Base-by-base conservation (phyloP, 2,888 invertebrate genomes). In the Drosophila anceps region DNA sequence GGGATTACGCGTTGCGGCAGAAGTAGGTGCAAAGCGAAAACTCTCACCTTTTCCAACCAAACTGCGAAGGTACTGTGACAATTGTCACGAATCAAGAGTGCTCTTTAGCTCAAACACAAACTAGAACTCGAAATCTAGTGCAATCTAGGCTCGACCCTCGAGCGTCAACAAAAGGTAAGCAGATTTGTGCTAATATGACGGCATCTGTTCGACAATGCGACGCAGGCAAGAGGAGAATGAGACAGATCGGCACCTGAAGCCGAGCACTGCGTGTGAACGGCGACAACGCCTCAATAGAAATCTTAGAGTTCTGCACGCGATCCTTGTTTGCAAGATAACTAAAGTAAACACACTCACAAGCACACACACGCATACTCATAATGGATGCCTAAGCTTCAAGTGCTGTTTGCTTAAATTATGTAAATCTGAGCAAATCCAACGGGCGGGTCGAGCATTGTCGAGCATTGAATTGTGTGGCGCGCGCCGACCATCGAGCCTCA, bases 181-280 rank as follows among this genome's bases (percentile, higher is more conserved):
- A 90, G 87, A 88, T 88, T 87, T 88, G 82, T 76, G 72, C 80
- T 88, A 87, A 86, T 88, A 90, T 90, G 90, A 85, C 84, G 90
- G 86, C 86, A 87, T 90, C 83, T 77, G 81, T 61, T 67, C 76
- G 76, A 79, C 89, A 81, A 84, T 72, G 68, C 44, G 18, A 46
- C 9, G 18, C 37, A 33, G 41, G 57, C 57, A 62, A 20, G 57
- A 24, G 51, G 50, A 57, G 37, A 15, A 27, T 48, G 55, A 73
- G 74, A 77, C 69, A 62, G 59, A 44, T 53, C 67, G 66, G 66
- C 66, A 67, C 67, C 67, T 69, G 69, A 72, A 58, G 44, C 63
- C 37, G 53, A 24, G 63, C 35, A 58, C 48, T 87, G 86, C 89
- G 84, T 84, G 84, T 84, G 84, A 84, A 86, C 81, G 48, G 43